Percentiles rank a stretch among this genome's conserved stretches.
Conservation (phyloP, 53 echinoderm and acorn worm species). For the Temnopleurus reevesii region DNA sequence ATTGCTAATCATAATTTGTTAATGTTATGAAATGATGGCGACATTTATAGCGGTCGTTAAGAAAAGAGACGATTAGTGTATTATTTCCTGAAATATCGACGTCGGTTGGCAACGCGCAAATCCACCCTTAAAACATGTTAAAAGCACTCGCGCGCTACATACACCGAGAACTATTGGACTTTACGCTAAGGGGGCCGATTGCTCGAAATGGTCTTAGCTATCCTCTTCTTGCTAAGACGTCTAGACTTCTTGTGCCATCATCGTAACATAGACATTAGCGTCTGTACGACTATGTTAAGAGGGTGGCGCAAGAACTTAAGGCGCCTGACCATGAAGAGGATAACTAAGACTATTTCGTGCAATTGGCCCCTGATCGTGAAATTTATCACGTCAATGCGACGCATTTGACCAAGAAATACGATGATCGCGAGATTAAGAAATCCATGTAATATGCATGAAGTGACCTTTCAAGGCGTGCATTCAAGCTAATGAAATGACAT, state of each 20-base stretch:
- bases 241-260: too few relatives aligned
- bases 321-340: too few relatives aligned
- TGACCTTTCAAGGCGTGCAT: neutral
- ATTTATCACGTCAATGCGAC: too few relatives aligned
- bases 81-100: neutral
- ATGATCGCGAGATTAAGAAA: neutral
- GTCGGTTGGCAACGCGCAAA: conserved; percentile 12
- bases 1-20: neutral
- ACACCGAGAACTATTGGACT: neutral
- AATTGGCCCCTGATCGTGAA: too few relatives aligned
- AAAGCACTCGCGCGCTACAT: neutral
- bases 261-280: too few relatives aligned
- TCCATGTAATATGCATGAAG: neutral
- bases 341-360: too few relatives aligned
- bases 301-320: too few relatives aligned
- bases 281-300: too few relatives aligned
- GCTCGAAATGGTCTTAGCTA: too few relatives aligned
- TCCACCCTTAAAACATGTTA: neutral
- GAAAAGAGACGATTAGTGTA: neutral
- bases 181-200: too few relatives aligned
- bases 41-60: neutral
- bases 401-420: neutral
- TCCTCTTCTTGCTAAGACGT: too few relatives aligned
- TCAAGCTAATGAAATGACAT: neutral
- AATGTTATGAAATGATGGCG: neutral